Evolutionary conservation across 2,113 vertebrate genomes (phyloP), one percentile per base, ranked within the genome.

Genomic region (Rhynchopsitta pachyrhyncha): DNA sequence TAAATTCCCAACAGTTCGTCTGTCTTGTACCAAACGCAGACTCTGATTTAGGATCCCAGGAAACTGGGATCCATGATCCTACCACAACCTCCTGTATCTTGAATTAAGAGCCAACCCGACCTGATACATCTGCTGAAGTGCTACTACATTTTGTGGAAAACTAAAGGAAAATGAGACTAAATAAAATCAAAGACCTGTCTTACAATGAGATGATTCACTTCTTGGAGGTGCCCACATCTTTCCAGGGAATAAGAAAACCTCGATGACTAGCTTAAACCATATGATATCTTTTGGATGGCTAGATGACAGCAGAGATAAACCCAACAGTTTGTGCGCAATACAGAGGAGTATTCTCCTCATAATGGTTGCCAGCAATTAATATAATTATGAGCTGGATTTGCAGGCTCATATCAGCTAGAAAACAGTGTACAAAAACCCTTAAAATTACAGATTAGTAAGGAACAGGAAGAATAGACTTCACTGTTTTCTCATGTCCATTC

Each of bases 311-410:
- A 7, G 66, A 78, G 50, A 39, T 22, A 23, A 82, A 53, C 27
- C 24, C 52, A 79, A 68, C 17, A 24, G 17, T 14, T 55, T 13
- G 11, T 67, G 31, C 76, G 7, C 50, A 73, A 22, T n/a, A 49
- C 12, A 84, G 33, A 84, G 16, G 11, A 42, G 19, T 53, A 49
- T 53, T 59, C 25, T 80, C 35, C 49, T 84, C 39, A 42, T 47
- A 62, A 63, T 20, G 20, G 70, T 28, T 77, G 27, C 20, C 44
- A 75, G 41, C 31, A 76, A 41, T 52, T 81, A 60, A 55, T 69
- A 33, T 52, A 73, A 93, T 76, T 74, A 59, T 70, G 18, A 90
- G 73, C 17, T 77, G 50, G 68, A 81, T 87, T 83, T 93, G 5
- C 28, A 73, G 68, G 22, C 13, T 23, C 7, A 6, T 66, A 52